A percentile compares a stretch with the other conserved stretches of the same genome.
Conservation (phyloP, 2,888 invertebrate genomes). For the Trachelus troglodyta region DNA sequence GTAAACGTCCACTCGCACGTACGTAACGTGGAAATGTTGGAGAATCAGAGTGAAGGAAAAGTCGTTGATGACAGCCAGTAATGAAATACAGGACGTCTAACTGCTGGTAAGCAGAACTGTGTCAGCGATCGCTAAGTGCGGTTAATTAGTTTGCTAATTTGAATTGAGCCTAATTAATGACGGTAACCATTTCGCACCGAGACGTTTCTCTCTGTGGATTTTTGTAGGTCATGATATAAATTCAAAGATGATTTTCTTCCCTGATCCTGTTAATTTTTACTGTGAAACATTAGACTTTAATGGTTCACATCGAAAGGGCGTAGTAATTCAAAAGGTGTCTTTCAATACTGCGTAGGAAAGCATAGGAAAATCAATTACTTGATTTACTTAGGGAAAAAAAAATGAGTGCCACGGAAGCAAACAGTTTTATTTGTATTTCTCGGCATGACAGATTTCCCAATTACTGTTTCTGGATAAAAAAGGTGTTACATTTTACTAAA, state of each 20-base stretch:
- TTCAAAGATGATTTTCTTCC: not conserved
- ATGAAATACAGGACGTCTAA: not conserved
- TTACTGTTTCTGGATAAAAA: not conserved
- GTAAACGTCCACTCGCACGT: not conserved
- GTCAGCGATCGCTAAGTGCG: conserved; percentile 33
- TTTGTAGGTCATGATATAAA: not conserved
- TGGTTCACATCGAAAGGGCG: too few species aligned
- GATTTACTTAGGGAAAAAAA: not conserved
- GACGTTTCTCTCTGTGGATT: not conserved
- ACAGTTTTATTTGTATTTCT: not conserved
- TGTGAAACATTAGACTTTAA: too few species aligned
- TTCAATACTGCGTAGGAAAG: not conserved
- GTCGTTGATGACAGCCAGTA: not conserved
- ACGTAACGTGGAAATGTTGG: not conserved
- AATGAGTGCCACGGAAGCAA: not conserved
- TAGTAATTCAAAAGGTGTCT: not conserved
- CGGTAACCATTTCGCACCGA: conserved; percentile 21
- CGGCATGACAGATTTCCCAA: not conserved
- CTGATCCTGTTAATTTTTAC: not conserved
- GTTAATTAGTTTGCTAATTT: conserved; percentile 47
- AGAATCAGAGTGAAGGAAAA: not conserved
- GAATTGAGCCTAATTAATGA: conserved; percentile 28
- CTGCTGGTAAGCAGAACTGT: not conserved
- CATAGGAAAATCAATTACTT: not conserved
- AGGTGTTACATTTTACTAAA: not conserved